Percentiles rank a stretch among this genome's conserved stretches.
phyloP scores from a whole-genome alignment of 2,797 vertebrate genomes.

The Falco rusticolus region DNA sequence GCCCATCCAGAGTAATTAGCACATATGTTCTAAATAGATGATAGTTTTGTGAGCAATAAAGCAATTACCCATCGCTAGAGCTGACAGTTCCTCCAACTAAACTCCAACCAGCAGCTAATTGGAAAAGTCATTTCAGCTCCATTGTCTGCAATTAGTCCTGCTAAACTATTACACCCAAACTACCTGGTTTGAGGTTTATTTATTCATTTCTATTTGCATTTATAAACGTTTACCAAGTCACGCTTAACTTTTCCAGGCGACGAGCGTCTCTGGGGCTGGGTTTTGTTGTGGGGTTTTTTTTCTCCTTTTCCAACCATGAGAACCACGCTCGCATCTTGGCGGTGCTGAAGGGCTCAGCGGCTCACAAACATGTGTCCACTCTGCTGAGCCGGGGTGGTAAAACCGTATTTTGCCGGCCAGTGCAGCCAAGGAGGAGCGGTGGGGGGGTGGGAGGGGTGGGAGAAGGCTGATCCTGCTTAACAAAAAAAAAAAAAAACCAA shows the following conservation, averaged over 20 bases:
- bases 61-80: conserved; percentile 90
- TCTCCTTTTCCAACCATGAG: not conserved
- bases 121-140: conserved; percentile 86
- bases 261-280: not conserved
- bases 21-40: conserved; percentile 93
- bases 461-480: not conserved
- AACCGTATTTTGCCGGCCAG: not conserved
- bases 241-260: not conserved
- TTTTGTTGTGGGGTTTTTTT: not conserved
- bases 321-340: not conserved
- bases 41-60: conserved; percentile 97
- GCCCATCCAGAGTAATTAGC: conserved; percentile 93
- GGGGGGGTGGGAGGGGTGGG: not conserved
- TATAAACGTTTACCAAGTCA: conserved; percentile 39
- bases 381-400: not conserved
- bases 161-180: conserved; percentile 81
- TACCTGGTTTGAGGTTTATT: conserved; percentile 81
- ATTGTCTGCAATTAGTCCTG: conserved; percentile 89
- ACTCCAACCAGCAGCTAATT: conserved; percentile 92
- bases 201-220: conserved; percentile 73
- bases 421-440: not conserved
- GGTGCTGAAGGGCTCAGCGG: not conserved
- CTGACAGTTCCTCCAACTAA: conserved; percentile 90
- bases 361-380: not conserved
- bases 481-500: too few relatives aligned